phyloP scores from a whole-genome alignment of 2,888 invertebrate species.

The Drosophila nr. perissopoda region DNA sequence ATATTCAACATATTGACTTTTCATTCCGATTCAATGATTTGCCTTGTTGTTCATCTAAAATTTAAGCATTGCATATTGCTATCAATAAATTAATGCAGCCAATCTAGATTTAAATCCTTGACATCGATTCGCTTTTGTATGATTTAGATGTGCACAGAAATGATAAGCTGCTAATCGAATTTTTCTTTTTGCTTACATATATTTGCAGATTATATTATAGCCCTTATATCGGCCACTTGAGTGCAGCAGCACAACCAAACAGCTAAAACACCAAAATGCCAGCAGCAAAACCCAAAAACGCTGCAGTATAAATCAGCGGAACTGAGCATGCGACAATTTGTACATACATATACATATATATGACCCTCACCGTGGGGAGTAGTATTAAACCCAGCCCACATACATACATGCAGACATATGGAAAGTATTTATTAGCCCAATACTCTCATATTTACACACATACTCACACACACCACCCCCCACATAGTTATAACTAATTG shows the following conservation, averaged over 20 bases:
- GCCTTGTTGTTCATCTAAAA: not conserved
- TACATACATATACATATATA: slow-evolving; percentile 43
- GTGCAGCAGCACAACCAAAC: slow-evolving; percentile 28
- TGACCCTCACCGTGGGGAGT: slow-evolving; percentile 25
- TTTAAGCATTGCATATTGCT: slow-evolving; percentile 4
- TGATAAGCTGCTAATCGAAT: slow-evolving; percentile 67
- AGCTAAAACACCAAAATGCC: slow-evolving; percentile 32
- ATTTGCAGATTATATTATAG: slow-evolving; percentile 70
- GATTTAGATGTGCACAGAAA: slow-evolving; percentile 46
- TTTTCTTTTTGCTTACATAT: slow-evolving; percentile 59
- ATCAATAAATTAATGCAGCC: not conserved
- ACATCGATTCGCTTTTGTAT: slow-evolving; percentile 39
- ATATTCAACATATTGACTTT: not conserved
- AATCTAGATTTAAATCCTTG: slow-evolving; percentile 15
- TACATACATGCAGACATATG: slow-evolving; percentile 27
- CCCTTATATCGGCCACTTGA: slow-evolving; percentile 65
- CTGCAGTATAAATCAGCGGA: slow-evolving; percentile 60
- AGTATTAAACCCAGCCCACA: slow-evolving; percentile 37
- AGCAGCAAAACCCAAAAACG: slow-evolving; percentile 44
- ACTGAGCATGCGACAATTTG: slow-evolving; percentile 70
- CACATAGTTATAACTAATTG: slow-evolving; percentile 46
- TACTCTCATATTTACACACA: slow-evolving; percentile 5
- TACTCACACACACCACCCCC: not conserved
- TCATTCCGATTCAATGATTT: not conserved
- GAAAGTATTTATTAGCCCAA: slow-evolving; percentile 29